phyloP scores from a whole-genome alignment of 92 coral and sea anemone genomes.

The Pocillopora grandis region DNA sequence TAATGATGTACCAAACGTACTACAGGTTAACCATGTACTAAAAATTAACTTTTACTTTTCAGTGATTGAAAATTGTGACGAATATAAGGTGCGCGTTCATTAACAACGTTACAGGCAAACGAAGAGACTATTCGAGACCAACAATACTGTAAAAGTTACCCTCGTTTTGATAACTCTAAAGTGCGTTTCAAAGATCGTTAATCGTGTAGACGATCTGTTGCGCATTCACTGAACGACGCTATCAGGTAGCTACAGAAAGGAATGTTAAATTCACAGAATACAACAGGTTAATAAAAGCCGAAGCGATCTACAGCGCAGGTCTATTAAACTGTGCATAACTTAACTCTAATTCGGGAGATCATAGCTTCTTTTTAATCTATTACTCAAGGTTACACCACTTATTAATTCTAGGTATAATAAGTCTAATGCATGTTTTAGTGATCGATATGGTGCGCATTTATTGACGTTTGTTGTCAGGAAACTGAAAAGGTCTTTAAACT shows the following conservation, averaged over 20 bases:
- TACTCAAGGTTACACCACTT: conserved; percentile 23
- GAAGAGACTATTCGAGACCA: conserved; percentile 20
- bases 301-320: conserved; percentile 1
- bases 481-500: conserved; percentile 9
- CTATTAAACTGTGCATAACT: conserved; percentile 11
- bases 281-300: conserved; percentile 15
- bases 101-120: conserved; percentile 27
- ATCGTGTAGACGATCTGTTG: conserved; percentile 22
- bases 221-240: conserved; percentile 22
- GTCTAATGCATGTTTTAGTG: conserved; percentile 3
- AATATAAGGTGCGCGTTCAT: conserved; percentile 21
- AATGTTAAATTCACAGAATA: neutral
- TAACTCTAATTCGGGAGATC: conserved; percentile 4
- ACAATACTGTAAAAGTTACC: conserved; percentile 17
- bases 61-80: neutral
- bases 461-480: conserved; percentile 23
- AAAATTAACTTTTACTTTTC: neutral
- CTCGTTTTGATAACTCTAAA: neutral
- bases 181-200: conserved; percentile 18
- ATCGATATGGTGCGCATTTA: conserved; percentile 6
- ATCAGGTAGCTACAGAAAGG: conserved; percentile 25
- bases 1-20: conserved; percentile 22
- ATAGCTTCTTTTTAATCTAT: neutral
- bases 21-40: conserved; percentile 15
- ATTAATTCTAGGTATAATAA: neutral